These are phyloP conservation scores for Barypeithes pellucidus DNA, from an alignment of 2,888 invertebrate genomes.

Conservation along the genomic window DNA sequence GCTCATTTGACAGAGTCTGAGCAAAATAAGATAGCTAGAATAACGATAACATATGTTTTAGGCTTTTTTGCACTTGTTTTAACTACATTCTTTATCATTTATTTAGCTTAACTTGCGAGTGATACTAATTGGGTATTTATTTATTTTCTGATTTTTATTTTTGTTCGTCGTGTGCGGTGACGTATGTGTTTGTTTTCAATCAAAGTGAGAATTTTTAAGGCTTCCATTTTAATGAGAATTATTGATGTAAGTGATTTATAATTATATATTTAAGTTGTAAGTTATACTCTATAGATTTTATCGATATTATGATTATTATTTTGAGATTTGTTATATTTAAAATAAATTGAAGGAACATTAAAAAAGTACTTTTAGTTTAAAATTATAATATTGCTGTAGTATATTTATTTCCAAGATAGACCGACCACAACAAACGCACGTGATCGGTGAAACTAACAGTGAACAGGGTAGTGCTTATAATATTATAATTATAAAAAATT, in stretches of 20 bases:
- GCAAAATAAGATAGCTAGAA: slow-evolving; percentile 72
- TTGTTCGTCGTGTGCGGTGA: slow-evolving; percentile 9
- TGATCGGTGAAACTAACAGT: no score
- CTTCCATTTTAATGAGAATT: slow-evolving; percentile 9
- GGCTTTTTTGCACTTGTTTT: slow-evolving; percentile 73
- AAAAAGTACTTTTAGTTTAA: not conserved
- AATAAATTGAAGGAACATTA: not conserved
- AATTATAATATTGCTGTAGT: no score
- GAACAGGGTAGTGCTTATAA: no score
- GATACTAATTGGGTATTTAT: slow-evolving; percentile 12
- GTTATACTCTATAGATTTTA: slow-evolving; percentile 6
- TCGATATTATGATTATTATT: slow-evolving; percentile 2
- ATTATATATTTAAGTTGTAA: slow-evolving; percentile 3
- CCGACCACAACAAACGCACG: no score
- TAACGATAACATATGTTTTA: slow-evolving; percentile 75
- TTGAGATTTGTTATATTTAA: slow-evolving; percentile 13
- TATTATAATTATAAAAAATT: no score
- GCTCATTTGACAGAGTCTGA: slow-evolving; percentile 66
- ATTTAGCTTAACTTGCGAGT: slow-evolving; percentile 69
- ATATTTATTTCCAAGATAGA: no score
- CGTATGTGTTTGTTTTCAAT: not conserved
- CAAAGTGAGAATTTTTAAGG: not conserved
- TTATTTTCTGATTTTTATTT: slow-evolving; percentile 6
- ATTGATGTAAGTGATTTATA: not conserved
- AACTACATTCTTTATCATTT: slow-evolving; percentile 74